A percentile compares a stretch with the other conserved stretches of the same genome.
phyloP scores from a whole-genome alignment of 1,140 invertebrate species.

The Mercenaria mercenaria region DNA sequence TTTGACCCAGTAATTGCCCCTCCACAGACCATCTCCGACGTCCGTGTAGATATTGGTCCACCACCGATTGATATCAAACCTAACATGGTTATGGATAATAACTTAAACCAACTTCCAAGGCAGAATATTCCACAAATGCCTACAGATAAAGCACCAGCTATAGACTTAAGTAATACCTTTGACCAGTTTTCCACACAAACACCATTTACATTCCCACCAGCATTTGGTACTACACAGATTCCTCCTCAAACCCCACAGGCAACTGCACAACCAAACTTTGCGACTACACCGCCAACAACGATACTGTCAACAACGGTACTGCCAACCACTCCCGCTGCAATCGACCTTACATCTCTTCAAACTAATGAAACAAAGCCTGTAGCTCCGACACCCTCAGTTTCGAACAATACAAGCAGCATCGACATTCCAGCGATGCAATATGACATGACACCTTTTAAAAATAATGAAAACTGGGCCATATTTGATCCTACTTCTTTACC shows the following conservation, averaged over 20 bases:
- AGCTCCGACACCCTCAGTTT: background rate
- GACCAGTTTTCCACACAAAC: background rate
- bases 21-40: background rate
- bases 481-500: conserved; percentile 42
- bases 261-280: background rate
- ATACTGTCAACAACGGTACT: background rate
- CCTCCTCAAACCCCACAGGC: background rate
- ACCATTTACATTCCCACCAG: background rate
- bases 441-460: conserved; percentile 54
- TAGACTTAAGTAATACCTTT: conserved; percentile 6
- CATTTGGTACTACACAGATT: background rate
- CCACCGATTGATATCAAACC: conserved; percentile 3
- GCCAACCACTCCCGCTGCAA: background rate
- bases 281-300: background rate
- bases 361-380: background rate
- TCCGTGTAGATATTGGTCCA: background rate
- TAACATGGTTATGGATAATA: background rate
- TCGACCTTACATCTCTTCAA: background rate
- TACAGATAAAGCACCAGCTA: background rate
- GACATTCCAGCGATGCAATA: background rate
- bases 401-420: background rate
- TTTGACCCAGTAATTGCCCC: background rate
- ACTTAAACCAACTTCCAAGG: background rate
- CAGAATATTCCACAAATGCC: background rate
- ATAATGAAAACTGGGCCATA: conserved; percentile 59